Percentiles rank a stretch among this genome's conserved stretches.
These are phyloP conservation scores for Metacarcinus magister DNA, from an alignment of 2,888 invertebrate genomes.

Conservation along the genomic window DNA sequence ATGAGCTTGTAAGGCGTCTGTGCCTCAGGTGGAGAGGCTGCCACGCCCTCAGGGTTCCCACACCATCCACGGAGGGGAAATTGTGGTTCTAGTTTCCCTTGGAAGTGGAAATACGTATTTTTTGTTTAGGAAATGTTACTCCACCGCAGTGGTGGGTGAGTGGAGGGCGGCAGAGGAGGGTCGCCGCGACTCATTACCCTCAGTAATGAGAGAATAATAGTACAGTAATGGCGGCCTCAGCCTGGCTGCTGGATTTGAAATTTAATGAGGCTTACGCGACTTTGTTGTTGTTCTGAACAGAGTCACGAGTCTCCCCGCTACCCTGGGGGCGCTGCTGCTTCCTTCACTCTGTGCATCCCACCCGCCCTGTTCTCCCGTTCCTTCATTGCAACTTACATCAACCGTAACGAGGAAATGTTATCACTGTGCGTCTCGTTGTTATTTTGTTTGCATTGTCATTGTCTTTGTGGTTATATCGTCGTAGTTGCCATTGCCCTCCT, in stretches of 20 bases:
- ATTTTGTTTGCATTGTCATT: neutral
- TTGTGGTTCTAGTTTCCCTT: neutral
- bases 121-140: neutral
- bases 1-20: neutral
- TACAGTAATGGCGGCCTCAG: constrained; percentile 1
- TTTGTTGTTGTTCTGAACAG: constrained; percentile 21
- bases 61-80: neutral
- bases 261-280: constrained; percentile 41
- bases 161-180: neutral
- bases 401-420: neutral
- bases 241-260: constrained; percentile 3
- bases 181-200: constrained; percentile 38
- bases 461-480: neutral
- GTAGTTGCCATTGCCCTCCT: neutral
- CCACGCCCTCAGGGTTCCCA: neutral
- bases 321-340: neutral
- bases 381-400: neutral
- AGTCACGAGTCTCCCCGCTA: neutral
- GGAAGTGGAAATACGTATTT: neutral
- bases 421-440: neutral
- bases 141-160: neutral
- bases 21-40: neutral
- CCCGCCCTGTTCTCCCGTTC: neutral
- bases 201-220: constrained; percentile 48
- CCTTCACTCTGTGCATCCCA: neutral